These are phyloP conservation scores for Cecidostiba fungosa DNA, from an alignment of 2,888 invertebrate genomes.

Conservation along the genomic window DNA sequence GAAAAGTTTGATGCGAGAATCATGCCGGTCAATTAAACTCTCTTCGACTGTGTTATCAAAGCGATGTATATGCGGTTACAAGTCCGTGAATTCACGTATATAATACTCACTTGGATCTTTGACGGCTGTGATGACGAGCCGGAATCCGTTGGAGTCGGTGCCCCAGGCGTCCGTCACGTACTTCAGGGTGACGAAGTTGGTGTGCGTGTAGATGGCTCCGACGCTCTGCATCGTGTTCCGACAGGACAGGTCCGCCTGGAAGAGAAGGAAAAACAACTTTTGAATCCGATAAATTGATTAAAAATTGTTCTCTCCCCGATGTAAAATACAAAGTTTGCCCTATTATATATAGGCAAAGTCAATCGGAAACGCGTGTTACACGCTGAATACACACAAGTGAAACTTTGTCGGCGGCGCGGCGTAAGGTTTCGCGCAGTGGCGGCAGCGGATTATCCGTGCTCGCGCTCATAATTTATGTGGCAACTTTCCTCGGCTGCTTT, in stretches of 20 bases:
- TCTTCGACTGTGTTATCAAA: background rate
- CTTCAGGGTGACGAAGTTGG: constrained; percentile 96
- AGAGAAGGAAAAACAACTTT: background rate
- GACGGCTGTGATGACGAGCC: constrained; percentile 95
- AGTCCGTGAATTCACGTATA: background rate
- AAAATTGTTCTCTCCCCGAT: background rate
- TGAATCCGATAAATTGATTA: too few relatives aligned
- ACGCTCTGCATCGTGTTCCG: constrained; percentile 94
- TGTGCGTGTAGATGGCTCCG: constrained; percentile 93
- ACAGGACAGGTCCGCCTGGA: constrained; percentile 94
- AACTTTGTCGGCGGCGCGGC: background rate
- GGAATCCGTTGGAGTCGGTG: constrained; percentile 94
- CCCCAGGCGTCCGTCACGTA: constrained; percentile 97
- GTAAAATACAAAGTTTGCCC: background rate
- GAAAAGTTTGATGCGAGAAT: background rate
- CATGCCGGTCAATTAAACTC: background rate
- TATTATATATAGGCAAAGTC: background rate
- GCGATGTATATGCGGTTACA: background rate
- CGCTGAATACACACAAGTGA: background rate
- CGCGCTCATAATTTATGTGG: constrained; percentile 32
- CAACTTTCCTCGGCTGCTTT: constrained; percentile 17
- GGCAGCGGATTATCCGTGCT: background rate
- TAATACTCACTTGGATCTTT: constrained; percentile 94
- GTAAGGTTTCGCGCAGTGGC: background rate
- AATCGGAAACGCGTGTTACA: constrained; percentile 34